A percentile compares a stretch with the other conserved stretches of the same genome.
These are phyloP conservation scores for Pygoscelis adeliae DNA, from an alignment of 2,113 vertebrate species.

Conservation along the genomic window DNA sequence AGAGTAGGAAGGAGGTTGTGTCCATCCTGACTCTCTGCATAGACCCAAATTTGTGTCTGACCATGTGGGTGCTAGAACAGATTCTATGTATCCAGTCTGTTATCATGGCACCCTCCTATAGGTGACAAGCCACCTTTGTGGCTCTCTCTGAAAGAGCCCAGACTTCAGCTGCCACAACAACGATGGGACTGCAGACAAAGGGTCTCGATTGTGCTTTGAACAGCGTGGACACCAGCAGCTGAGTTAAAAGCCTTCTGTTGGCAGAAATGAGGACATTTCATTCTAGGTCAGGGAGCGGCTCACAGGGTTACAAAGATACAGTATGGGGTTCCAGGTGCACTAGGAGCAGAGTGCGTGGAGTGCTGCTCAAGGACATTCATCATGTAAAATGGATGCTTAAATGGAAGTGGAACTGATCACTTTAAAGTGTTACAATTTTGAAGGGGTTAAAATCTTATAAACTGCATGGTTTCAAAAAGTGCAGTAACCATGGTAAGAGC, in stretches of 20 bases:
- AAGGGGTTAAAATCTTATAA: background rate
- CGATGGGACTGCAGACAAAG: background rate
- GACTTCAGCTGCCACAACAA: background rate
- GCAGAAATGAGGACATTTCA: background rate
- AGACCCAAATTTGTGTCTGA: background rate
- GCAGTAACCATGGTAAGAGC: too few relatives aligned
- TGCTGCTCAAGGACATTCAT: background rate
- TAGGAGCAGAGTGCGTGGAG: background rate
- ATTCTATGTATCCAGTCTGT: background rate
- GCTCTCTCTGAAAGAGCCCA: background rate
- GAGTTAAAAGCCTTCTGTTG: background rate
- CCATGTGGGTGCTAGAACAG: background rate
- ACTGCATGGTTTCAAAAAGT: background rate
- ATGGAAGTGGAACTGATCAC: background rate
- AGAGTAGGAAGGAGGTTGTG: background rate
- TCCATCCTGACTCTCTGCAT: background rate
- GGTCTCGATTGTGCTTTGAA: background rate
- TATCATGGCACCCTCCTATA: background rate
- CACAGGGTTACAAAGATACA: accelerated
- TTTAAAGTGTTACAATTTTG: background rate
- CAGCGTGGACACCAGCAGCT: background rate
- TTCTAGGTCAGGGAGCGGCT: background rate
- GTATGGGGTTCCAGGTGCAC: background rate
- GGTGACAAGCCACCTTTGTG: background rate
- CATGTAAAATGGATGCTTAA: background rate